Conservation (phyloP, 1,140 invertebrate genomes). For the Muscidifurax raptorellus region DNA sequence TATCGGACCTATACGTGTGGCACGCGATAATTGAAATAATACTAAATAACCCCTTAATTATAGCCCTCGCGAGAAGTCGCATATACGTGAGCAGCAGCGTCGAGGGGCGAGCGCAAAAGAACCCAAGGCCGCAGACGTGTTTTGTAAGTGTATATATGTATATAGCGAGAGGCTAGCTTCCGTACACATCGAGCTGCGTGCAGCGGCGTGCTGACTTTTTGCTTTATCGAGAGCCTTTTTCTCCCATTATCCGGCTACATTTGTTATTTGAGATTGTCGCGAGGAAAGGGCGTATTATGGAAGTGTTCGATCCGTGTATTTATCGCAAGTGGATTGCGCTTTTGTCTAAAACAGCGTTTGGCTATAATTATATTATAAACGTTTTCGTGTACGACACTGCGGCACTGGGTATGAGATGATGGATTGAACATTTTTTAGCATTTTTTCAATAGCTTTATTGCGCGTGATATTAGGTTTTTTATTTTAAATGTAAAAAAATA, state of each 20-base stretch:
- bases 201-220: not conserved
- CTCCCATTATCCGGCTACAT: not conserved
- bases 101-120: not conserved
- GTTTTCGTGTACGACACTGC: not conserved
- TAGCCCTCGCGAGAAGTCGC: conserved; percentile 54
- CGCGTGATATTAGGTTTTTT: too few species aligned
- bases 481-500: too few species aligned
- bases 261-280: not conserved
- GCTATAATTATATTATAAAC: too few species aligned
- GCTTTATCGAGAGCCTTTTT: not conserved
- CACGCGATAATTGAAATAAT: conserved; percentile 72
- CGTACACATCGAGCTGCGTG: not conserved
- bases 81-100: conserved; percentile 13
- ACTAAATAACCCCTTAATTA: conserved; percentile 69
- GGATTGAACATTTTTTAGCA: too few species aligned
- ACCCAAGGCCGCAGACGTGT: not conserved
- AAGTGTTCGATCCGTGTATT: not conserved
- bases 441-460: too few species aligned
- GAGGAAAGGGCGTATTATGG: not conserved
- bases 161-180: not conserved
- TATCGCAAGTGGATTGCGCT: not conserved
- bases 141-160: too few species aligned
- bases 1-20: conserved; percentile 65
- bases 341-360: not conserved
- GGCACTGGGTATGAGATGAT: too few species aligned